Evolutionary conservation across 2,888 invertebrate genomes (phyloP).

Genomic region (Platerodrilus igneus): DNA sequence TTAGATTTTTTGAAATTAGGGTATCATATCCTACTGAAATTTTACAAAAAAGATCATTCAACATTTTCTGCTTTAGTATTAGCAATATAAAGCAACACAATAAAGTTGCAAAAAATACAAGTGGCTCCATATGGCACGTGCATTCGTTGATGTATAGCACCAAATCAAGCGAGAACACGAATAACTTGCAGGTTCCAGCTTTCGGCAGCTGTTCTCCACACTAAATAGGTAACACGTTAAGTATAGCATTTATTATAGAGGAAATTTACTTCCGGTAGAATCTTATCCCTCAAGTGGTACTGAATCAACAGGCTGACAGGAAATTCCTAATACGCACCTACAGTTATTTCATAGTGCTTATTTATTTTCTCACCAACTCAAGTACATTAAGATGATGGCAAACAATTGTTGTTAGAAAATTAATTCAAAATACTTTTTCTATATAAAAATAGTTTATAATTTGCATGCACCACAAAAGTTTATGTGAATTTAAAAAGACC

Average conservation of each 20-base stretch:
- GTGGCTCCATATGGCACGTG: slow-evolving; percentile 39
- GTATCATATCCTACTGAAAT: too few species aligned
- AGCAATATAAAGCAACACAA: too few species aligned
- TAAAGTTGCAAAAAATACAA: too few species aligned
- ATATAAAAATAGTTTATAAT: not conserved
- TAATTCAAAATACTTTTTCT: too few species aligned
- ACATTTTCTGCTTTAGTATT: too few species aligned
- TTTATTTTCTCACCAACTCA: slow-evolving; percentile 33
- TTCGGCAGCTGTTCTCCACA: slow-evolving; percentile 41
- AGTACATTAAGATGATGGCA: too few species aligned
- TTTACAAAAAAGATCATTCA: too few species aligned
- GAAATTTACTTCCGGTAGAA: slow-evolving; percentile 44
- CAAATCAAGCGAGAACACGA: slow-evolving; percentile 31
- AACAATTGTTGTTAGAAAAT: too few species aligned
- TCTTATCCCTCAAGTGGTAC: slow-evolving; percentile 44
- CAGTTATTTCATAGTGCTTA: slow-evolving; percentile 38
- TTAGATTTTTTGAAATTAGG: too few species aligned
- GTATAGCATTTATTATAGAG: slow-evolving; percentile 43
- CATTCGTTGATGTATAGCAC: slow-evolving; percentile 35
- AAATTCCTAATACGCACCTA: slow-evolving; percentile 38
- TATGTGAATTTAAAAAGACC: not conserved
- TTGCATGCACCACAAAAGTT: not conserved
- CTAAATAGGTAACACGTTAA: slow-evolving; percentile 43
- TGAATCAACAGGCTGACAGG: slow-evolving; percentile 46
- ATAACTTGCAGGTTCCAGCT: slow-evolving; percentile 38